Percentiles rank a stretch among this genome's conserved stretches.
phyloP scores from a whole-genome alignment of 2,113 vertebrate genomes.

The Spea bombifrons region DNA sequence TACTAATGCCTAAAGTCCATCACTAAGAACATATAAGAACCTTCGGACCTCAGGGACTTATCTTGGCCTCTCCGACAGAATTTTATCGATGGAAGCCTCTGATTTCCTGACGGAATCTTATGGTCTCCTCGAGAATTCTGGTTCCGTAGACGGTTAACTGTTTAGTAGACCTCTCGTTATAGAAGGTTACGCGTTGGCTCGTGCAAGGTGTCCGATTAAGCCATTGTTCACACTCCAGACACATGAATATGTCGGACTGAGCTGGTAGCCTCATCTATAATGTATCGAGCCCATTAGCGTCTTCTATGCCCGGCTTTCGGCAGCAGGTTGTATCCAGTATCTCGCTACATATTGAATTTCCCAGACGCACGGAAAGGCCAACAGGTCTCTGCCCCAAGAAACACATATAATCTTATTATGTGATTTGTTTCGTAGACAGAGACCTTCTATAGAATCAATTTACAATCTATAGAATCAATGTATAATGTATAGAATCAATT shows the following conservation, averaged over 20 bases:
- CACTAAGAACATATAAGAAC: no score
- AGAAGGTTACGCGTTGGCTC: not conserved
- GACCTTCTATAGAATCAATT: not conserved
- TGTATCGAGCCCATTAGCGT: conserved; percentile 1
- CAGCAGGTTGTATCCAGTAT: not conserved
- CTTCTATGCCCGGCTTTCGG: not conserved
- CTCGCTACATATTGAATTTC: not conserved
- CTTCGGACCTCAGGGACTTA: no score
- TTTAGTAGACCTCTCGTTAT: not conserved
- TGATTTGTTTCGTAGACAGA: not conserved
- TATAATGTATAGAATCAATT: no score
- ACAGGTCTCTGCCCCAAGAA: not conserved
- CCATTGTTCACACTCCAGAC: not conserved
- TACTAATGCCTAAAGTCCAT: no score
- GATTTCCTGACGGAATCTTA: no score
- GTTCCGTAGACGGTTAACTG: no score
- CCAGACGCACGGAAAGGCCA: not conserved
- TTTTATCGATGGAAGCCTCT: no score
- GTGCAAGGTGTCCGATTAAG: not conserved
- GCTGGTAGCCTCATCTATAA: not conserved
- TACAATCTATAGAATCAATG: no score
- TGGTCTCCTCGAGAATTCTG: no score
- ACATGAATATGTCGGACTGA: not conserved
- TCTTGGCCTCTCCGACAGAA: no score
- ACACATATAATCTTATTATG: not conserved